phyloP scores from a whole-genome alignment of 2,888 invertebrate genomes.

The Sipha maydis region DNA sequence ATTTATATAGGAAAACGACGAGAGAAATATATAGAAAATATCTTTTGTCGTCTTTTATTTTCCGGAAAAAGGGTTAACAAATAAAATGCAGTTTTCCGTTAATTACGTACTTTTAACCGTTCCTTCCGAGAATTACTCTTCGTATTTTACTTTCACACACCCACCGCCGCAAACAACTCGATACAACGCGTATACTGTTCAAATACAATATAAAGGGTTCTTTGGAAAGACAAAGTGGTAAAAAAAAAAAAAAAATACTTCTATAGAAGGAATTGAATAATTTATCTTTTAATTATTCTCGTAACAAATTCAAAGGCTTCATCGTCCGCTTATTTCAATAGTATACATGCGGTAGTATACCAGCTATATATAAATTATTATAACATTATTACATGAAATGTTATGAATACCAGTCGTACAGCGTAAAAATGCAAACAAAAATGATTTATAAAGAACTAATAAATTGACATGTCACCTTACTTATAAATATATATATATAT shows the following conservation, averaged over 20 bases:
- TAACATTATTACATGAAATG: not conserved
- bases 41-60: constrained; percentile 26
- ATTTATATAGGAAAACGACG: not conserved
- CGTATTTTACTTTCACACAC: not conserved
- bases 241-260: constrained; percentile 26
- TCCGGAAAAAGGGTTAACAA: not conserved
- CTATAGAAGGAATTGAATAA: constrained; percentile 21
- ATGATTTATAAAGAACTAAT: not conserved
- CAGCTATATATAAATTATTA: not conserved
- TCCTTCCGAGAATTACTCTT: not conserved
- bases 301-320: constrained; percentile 12
- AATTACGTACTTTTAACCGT: constrained; percentile 3
- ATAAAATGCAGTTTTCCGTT: constrained; percentile 23
- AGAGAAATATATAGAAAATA: constrained; percentile 7
- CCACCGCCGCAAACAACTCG: not conserved
- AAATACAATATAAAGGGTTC: constrained; percentile 23
- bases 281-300: constrained; percentile 10
- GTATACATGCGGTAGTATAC: not conserved
- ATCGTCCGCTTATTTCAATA: not conserved
- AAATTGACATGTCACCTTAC: not conserved
- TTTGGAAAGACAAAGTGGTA: not conserved
- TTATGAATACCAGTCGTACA: not conserved
- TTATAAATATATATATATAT: not conserved
- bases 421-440: not conserved
- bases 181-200: not conserved